Evolutionary conservation across 2,113 vertebrate species (phyloP).

Genomic region (Hippocampus mohnikei): DNA sequence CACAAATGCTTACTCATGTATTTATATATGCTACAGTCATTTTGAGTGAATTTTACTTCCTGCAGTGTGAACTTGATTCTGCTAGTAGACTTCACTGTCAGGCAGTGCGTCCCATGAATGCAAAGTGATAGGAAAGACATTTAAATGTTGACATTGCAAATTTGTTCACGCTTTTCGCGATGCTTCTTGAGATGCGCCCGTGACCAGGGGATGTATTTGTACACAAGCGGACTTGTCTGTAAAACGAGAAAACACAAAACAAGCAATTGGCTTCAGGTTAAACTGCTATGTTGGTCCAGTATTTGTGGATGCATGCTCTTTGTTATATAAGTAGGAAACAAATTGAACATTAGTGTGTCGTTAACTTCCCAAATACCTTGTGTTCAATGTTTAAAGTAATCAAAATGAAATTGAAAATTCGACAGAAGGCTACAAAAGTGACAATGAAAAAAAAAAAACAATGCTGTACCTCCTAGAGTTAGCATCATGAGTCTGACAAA

Average conservation of each 20-base stretch:
- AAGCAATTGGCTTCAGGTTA: not conserved
- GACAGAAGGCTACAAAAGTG: not conserved
- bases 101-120: slow-evolving; percentile 6
- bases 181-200: slow-evolving; percentile 5
- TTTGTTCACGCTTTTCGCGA: not conserved
- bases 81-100: not conserved
- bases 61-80: not conserved
- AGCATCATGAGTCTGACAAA: not conserved
- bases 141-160: not conserved
- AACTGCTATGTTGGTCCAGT: not conserved
- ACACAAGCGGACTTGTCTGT: not conserved
- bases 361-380: not conserved
- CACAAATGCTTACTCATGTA: not conserved
- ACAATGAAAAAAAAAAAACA: not conserved
- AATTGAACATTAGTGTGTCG: not conserved
- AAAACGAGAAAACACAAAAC: not conserved
- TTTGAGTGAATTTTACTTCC: not conserved
- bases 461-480: not conserved
- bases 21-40: not conserved
- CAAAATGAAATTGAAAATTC: not conserved
- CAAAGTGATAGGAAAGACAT: not conserved
- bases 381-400: not conserved
- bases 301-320: not conserved
- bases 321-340: not conserved
- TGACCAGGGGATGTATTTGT: not conserved